These are phyloP conservation scores for Leptogaster cylindrica DNA, from an alignment of 2,888 invertebrate species.

Conservation along the genomic window DNA sequence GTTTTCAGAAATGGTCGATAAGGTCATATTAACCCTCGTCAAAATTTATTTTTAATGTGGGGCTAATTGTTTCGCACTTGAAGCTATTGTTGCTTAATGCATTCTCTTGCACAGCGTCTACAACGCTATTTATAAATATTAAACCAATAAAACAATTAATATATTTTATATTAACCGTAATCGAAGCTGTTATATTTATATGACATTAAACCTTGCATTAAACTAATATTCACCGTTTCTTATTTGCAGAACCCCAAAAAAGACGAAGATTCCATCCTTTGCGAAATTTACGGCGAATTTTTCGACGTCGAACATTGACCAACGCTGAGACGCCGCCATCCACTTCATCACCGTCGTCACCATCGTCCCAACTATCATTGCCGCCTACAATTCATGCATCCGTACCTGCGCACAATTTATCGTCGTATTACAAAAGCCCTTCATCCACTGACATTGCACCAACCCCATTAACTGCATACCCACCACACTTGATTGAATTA, in stretches of 20 bases:
- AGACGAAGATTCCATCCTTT: conserved; percentile 61
- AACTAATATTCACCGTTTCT: too few relatives aligned
- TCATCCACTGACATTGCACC: conserved; percentile 46
- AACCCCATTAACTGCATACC: conserved; percentile 39
- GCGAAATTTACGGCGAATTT: conserved; percentile 61
- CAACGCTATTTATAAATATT: too few relatives aligned
- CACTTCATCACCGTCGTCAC: conserved; percentile 54
- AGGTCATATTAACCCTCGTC: too few relatives aligned
- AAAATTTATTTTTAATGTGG: too few relatives aligned
- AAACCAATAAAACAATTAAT: too few relatives aligned
- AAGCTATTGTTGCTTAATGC: too few relatives aligned
- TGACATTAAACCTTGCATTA: too few relatives aligned
- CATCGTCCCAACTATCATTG: conserved; percentile 49
- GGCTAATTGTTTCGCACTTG: too few relatives aligned
- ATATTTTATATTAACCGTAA: too few relatives aligned
- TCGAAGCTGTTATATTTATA: too few relatives aligned
- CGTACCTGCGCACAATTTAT: conserved; percentile 46
- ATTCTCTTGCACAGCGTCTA: too few relatives aligned
- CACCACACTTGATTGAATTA: conserved; percentile 17
- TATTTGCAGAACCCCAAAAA: conserved; percentile 58
- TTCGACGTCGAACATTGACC: conserved; percentile 60
- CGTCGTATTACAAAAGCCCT: conserved; percentile 47
- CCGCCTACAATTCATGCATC: conserved; percentile 47
- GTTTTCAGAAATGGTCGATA: too few relatives aligned
- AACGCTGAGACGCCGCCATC: conserved; percentile 51